A percentile compares a stretch with the other conserved stretches of the same genome.
phyloP scores from a whole-genome alignment of 1,140 invertebrate species.

The Drosophila pruinosa region DNA sequence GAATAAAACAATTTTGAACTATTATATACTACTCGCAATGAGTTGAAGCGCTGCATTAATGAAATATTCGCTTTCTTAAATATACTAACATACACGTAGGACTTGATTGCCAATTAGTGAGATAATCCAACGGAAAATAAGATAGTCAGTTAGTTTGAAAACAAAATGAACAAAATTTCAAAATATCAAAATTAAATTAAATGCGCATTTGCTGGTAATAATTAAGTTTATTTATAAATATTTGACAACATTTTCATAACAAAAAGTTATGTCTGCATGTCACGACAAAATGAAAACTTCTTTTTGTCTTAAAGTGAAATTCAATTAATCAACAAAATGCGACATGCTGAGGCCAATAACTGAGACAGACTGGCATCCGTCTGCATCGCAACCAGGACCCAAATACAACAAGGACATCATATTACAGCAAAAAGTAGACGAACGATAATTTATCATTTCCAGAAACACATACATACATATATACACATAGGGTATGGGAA shows the following conservation, averaged over 20 bases:
- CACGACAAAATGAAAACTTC: slow-evolving; percentile 57
- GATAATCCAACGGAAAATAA: too few species aligned
- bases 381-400: not conserved
- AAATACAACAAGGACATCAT: slow-evolving; percentile 59
- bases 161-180: too few species aligned
- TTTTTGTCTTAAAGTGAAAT: slow-evolving; percentile 69
- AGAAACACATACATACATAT: slow-evolving; percentile 34
- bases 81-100: too few species aligned
- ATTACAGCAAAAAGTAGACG: slow-evolving; percentile 73
- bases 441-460: slow-evolving; percentile 75
- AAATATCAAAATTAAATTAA: slow-evolving; percentile 39
- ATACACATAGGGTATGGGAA: slow-evolving; percentile 23
- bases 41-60: too few species aligned
- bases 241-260: slow-evolving; percentile 60
- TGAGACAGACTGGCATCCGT: not conserved
- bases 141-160: too few species aligned
- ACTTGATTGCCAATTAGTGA: too few species aligned
- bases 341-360: slow-evolving; percentile 17
- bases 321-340: slow-evolving; percentile 72
- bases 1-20: too few species aligned
- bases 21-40: too few species aligned
- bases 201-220: slow-evolving; percentile 46
- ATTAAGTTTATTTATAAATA: slow-evolving; percentile 39
- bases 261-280: slow-evolving; percentile 53
- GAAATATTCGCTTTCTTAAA: too few species aligned